A percentile compares a stretch with the other conserved stretches of the same genome.
Evolutionary conservation across 53 echinoderm and acorn worm genomes (phyloP).

Genomic region (Zoroaster sp.): DNA sequence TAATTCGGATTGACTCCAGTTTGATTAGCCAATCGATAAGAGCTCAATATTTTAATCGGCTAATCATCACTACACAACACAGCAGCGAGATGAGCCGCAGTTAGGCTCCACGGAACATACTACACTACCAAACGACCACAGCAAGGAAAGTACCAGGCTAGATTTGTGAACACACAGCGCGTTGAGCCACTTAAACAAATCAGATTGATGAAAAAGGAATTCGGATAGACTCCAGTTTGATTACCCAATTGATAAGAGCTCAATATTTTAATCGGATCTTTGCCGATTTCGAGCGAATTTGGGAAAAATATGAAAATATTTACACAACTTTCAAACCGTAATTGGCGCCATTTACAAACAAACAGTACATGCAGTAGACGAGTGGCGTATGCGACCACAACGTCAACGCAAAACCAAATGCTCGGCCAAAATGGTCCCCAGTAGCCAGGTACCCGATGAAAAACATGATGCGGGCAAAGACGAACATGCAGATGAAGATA

Average conservation of each 20-base stretch:
- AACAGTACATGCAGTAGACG: constrained; percentile 15
- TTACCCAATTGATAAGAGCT: too few species aligned
- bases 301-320: too few species aligned
- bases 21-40: too few species aligned
- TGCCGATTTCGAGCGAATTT: too few species aligned
- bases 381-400: constrained; percentile 31
- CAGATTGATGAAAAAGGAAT: too few species aligned
- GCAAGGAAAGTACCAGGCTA: constrained; percentile 16
- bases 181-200: too few species aligned
- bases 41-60: too few species aligned
- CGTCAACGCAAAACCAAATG: constrained; percentile 60
- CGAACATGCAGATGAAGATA: constrained; percentile 59
- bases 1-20: too few species aligned
- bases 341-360: neutral
- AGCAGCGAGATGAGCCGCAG: constrained; percentile 31
- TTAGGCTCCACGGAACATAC: constrained; percentile 36
- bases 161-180: too few species aligned
- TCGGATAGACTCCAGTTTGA: too few species aligned
- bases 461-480: constrained; percentile 47
- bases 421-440: constrained; percentile 37
- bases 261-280: too few species aligned
- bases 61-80: constrained; percentile 5
- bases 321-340: neutral
- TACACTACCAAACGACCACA: neutral
- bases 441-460: constrained; percentile 54